A percentile compares a stretch with the other conserved stretches of the same genome.
Conservation (phyloP, 2,888 invertebrate species). For the Machimus rusticus region DNA sequence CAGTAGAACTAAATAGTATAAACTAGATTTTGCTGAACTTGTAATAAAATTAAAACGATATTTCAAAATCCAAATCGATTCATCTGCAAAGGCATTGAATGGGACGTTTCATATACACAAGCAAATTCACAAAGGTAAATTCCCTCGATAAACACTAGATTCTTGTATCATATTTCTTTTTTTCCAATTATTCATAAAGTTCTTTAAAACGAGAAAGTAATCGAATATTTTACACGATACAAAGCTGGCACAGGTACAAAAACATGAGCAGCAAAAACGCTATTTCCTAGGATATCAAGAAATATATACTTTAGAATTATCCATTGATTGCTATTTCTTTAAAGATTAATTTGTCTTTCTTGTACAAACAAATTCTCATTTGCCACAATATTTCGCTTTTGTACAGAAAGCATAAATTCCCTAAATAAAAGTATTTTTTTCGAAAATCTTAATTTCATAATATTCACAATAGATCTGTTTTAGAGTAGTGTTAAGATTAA, state of each 20-base stretch:
- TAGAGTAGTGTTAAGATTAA: not conserved
- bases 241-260: not conserved
- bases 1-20: too few species aligned
- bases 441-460: not conserved
- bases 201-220: not conserved
- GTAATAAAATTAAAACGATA: not conserved
- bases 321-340: not conserved
- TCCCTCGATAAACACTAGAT: not conserved
- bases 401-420: not conserved
- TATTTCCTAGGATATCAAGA: not conserved
- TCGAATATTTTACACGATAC: not conserved
- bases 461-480: not conserved
- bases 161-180: not conserved
- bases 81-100: not conserved
- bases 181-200: not conserved
- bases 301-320: not conserved
- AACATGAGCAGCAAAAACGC: conserved; percentile 18
- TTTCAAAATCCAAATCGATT: not conserved
- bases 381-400: not conserved
- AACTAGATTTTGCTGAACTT: not conserved
- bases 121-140: not conserved
- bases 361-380: not conserved
- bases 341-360: not conserved
- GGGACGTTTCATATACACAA: conserved; percentile 8
- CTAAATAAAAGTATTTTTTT: not conserved